Evolutionary conservation across 1,140 invertebrate genomes (phyloP).

Genomic region (Drosophila athabasca): DNA sequence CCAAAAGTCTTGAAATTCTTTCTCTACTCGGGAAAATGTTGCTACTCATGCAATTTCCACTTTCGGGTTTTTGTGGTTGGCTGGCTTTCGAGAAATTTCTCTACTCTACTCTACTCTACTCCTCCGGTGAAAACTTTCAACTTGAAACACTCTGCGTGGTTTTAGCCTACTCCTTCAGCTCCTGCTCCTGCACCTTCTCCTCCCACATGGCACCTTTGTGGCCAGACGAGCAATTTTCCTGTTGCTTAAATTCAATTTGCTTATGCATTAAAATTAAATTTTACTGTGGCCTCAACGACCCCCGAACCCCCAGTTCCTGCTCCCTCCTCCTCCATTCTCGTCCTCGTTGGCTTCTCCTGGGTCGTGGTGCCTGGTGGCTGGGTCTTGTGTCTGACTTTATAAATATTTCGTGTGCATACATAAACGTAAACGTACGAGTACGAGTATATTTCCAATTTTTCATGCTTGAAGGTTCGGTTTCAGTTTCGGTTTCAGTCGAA

Average conservation of each 20-base stretch:
- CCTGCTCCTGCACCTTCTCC: conserved; percentile 2
- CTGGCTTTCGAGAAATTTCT: conserved; percentile 21
- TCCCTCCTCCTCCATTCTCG: not conserved
- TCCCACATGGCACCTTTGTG: conserved; percentile 56
- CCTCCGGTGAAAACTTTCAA: conserved; percentile 37
- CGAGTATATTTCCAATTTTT: conserved; percentile 39
- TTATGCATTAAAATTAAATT: conserved; percentile 70
- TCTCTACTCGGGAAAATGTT: conserved; percentile 25
- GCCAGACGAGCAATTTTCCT: conserved; percentile 67
- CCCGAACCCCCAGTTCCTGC: not conserved
- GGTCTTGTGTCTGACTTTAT: conserved; percentile 40
- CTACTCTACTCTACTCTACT: not conserved
- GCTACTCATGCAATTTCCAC: conserved; percentile 31
- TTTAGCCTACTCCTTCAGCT: conserved; percentile 14
- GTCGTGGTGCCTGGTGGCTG: not conserved
- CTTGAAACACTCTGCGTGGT: conserved; percentile 29
- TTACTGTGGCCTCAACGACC: conserved; percentile 31
- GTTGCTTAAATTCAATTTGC: conserved; percentile 76
- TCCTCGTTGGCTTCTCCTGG: conserved; percentile 2
- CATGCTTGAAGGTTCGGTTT: conserved; percentile 33
- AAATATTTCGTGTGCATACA: conserved; percentile 44
- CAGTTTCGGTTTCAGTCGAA: not conserved
- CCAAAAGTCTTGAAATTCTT: not conserved
- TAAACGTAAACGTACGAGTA: not conserved
- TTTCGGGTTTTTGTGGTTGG: conserved; percentile 55